A percentile compares a stretch with the other conserved stretches of the same genome.
Conservation (phyloP, 1,140 invertebrate species). For the Tachypleus tridentatus region DNA sequence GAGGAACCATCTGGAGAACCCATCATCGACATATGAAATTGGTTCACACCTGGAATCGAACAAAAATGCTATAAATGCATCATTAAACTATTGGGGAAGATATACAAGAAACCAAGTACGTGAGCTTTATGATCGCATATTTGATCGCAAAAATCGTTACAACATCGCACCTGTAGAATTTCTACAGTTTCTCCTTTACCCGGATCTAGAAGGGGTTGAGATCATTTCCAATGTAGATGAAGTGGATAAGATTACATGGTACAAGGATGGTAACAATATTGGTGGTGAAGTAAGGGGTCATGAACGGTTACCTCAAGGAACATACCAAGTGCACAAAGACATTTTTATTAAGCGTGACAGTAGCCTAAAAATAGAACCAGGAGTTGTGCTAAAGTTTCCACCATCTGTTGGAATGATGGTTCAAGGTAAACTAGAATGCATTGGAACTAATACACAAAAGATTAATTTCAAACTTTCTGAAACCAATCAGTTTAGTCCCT, state of each 20-base stretch:
- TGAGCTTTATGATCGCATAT: slow-evolving; percentile 58
- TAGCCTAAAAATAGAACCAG: slow-evolving; percentile 61
- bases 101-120: slow-evolving; percentile 26
- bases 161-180: slow-evolving; percentile 79
- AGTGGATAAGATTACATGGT: slow-evolving; percentile 21
- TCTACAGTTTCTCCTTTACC: slow-evolving; percentile 54
- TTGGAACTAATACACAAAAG: too few species aligned
- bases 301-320: slow-evolving; percentile 58
- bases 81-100: slow-evolving; percentile 80
- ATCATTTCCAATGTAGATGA: slow-evolving; percentile 27
- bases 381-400: slow-evolving; percentile 65
- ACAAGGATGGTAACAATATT: slow-evolving; percentile 38
- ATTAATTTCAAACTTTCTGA: too few species aligned
- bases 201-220: slow-evolving; percentile 25
- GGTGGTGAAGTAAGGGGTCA: slow-evolving; percentile 81
- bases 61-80: slow-evolving; percentile 80
- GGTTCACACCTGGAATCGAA: slow-evolving; percentile 90
- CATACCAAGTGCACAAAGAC: slow-evolving; percentile 70
- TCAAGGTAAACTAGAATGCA: slow-evolving; percentile 55
- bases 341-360: slow-evolving; percentile 81
- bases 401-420: slow-evolving; percentile 94
- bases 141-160: slow-evolving; percentile 81
- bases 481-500: too few species aligned
- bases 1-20: slow-evolving; percentile 87
- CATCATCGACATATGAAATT: slow-evolving; percentile 79